Evolutionary conservation across 2,113 vertebrate species (phyloP), one percentile per base, ranked within the genome.

Genomic region (Pyrgilauda ruficollis): DNA sequence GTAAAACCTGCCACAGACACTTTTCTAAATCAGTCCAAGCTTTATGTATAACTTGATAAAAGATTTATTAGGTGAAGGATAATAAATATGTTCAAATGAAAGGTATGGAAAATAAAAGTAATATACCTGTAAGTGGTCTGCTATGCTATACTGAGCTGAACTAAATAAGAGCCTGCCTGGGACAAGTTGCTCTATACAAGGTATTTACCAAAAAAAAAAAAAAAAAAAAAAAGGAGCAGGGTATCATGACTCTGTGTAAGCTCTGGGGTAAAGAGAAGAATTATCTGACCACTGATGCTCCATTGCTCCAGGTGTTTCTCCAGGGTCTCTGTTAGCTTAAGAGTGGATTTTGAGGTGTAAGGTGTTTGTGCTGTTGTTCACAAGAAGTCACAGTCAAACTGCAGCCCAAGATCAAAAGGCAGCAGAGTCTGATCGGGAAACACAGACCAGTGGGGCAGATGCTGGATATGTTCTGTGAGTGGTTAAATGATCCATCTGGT

Each of bases 11-110:
- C 68, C 58, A 84, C 91, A 94, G 93, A 66, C 27, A 50, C 53
- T 93, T 92, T 95, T 90, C 82, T 93, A 93, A 95, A 97, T 89
- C 87, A 91, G 78, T 80, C 12, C 96, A 96, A 84, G 91, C 73
- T 88, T 93, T 93, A 81, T 22, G 55, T 79, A 81, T 82, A 96
- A 94, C 80, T 95, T 94, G 94, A 95, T 94, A 97, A 97, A 97
- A 94, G 79, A 97, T 97, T 97, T 97, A 97, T 96, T 96, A 89
- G 90, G 97, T 96, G 93, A 85, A 77, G 58, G 55, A 85, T 94
- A 94, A 93, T 62, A 92, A 95, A 95, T 90, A 94, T 17, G 44
- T 80, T 93, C 41, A 61, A 89, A 94, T 93, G 33, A 91, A 95
- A 72, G 43, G 47, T 53, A 93, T 74, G 77, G 90, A 93, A 97